Evolutionary conservation across 1,140 invertebrate species (phyloP).

Genomic region (Drosophila kurseongensis): DNA sequence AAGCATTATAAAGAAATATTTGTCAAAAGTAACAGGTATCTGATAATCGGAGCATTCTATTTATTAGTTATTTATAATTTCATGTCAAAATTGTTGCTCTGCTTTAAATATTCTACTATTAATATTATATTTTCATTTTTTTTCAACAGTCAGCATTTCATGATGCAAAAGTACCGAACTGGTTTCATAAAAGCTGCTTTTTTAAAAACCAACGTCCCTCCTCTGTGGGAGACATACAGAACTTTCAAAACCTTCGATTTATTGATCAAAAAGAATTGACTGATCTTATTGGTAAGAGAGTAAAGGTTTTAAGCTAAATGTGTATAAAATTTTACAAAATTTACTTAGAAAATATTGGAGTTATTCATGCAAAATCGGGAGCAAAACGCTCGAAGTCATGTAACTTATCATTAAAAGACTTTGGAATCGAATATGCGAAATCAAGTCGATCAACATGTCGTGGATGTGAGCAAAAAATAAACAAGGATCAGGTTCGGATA

Average conservation of each 20-base stretch:
- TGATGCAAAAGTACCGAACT: constrained; percentile 95
- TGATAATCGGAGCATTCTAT: too few relatives aligned
- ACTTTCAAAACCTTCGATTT: constrained; percentile 93
- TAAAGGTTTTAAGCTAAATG: too few relatives aligned
- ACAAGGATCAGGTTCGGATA: constrained; percentile 92
- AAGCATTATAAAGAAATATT: too few relatives aligned
- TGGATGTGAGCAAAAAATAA: constrained; percentile 94
- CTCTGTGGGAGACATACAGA: constrained; percentile 91
- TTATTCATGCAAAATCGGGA: constrained; percentile 56
- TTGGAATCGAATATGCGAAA: constrained; percentile 94
- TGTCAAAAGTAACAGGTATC: too few relatives aligned
- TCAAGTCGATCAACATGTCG: constrained; percentile 92
- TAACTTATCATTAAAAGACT: constrained; percentile 87
- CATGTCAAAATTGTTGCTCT: too few relatives aligned
- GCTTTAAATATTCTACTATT: background rate
- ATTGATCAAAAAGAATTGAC: constrained; percentile 95
- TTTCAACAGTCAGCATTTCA: constrained; percentile 91
- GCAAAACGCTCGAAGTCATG: constrained; percentile 84
- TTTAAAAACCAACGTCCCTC: constrained; percentile 92
- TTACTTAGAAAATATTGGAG: constrained; percentile 15
- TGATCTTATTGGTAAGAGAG: constrained; percentile 87
- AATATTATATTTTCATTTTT: constrained; percentile 39
- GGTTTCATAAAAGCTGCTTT: constrained; percentile 96
- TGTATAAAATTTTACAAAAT: background rate
- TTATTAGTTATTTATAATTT: too few relatives aligned